A percentile compares a stretch with the other conserved stretches of the same genome.
Conservation (phyloP, 2,888 invertebrate genomes). For the Spialia ferax region DNA sequence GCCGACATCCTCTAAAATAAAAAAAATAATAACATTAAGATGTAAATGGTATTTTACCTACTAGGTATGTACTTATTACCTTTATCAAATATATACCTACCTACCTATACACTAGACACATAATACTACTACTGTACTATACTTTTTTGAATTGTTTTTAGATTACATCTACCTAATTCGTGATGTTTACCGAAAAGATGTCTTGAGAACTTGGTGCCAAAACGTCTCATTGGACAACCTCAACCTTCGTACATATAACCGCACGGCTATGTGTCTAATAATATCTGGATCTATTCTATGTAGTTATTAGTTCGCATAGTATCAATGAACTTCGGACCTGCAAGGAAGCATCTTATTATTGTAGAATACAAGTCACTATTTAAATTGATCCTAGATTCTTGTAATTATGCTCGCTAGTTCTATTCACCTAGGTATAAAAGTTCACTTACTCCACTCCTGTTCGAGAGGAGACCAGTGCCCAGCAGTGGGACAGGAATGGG, state of each 20-base stretch:
- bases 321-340: conserved; percentile 73
- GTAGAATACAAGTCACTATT: conserved; percentile 52
- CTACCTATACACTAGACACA: too few species aligned
- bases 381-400: conserved; percentile 42
- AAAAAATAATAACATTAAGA: too few species aligned
- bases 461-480: too few species aligned
- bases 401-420: neutral
- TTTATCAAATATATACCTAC: too few species aligned
- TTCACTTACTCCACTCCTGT: too few species aligned
- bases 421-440: neutral
- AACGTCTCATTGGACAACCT: conserved; percentile 55
- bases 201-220: conserved; percentile 48
- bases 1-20: too few species aligned
- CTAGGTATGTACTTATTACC: too few species aligned
- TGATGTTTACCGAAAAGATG: conserved; percentile 15
- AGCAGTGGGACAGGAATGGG: too few species aligned
- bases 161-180: neutral
- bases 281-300: conserved; percentile 45
- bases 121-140: too few species aligned
- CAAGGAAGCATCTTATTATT: conserved; percentile 49
- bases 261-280: conserved; percentile 66
- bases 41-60: too few species aligned
- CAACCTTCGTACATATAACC: conserved; percentile 77
- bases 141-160: neutral
- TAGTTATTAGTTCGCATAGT: conserved; percentile 60